Conservation (phyloP, 1,140 invertebrate species). For the Drosophila quadrilineata region DNA sequence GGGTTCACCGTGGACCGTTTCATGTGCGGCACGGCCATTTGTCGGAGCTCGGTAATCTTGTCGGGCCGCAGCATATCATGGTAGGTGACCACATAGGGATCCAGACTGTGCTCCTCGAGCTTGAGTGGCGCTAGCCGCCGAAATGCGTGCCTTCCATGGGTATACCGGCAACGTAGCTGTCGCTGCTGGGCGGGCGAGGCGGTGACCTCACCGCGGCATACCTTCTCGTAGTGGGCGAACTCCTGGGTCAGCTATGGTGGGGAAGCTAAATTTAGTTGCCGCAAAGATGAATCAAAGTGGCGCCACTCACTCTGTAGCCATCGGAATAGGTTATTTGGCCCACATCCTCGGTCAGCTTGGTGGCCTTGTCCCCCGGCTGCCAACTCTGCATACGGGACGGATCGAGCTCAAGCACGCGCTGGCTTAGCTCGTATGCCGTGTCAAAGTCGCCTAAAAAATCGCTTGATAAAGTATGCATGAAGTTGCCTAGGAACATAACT, state of each 20-base stretch:
- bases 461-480: slow-evolving; percentile 24
- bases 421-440: slow-evolving; percentile 92
- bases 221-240: slow-evolving; percentile 88
- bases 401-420: slow-evolving; percentile 91
- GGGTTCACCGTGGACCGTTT: slow-evolving; percentile 89
- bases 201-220: slow-evolving; percentile 90
- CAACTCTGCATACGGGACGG: slow-evolving; percentile 90
- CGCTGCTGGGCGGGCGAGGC: slow-evolving; percentile 37
- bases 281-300: slow-evolving; percentile 5
- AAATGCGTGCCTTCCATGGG: slow-evolving; percentile 87
- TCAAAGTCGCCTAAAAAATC: slow-evolving; percentile 88
- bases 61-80: slow-evolving; percentile 93
- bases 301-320: slow-evolving; percentile 48
- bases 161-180: slow-evolving; percentile 88
- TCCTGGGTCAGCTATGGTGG: slow-evolving; percentile 54
- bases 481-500: slow-evolving; percentile 18
- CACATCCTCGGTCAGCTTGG: slow-evolving; percentile 4
- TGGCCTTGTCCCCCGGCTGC: slow-evolving; percentile 86
- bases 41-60: slow-evolving; percentile 94
- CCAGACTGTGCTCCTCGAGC: slow-evolving; percentile 92
- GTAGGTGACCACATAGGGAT: slow-evolving; percentile 93
- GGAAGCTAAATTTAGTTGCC: slow-evolving; percentile 22
- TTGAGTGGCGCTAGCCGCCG: slow-evolving; percentile 93
- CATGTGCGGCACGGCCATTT: slow-evolving; percentile 91
- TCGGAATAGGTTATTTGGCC: slow-evolving; percentile 34